Conservation (phyloP, 35 echinoderm and acorn worm genomes). For the Apostichopus californicus region DNA sequence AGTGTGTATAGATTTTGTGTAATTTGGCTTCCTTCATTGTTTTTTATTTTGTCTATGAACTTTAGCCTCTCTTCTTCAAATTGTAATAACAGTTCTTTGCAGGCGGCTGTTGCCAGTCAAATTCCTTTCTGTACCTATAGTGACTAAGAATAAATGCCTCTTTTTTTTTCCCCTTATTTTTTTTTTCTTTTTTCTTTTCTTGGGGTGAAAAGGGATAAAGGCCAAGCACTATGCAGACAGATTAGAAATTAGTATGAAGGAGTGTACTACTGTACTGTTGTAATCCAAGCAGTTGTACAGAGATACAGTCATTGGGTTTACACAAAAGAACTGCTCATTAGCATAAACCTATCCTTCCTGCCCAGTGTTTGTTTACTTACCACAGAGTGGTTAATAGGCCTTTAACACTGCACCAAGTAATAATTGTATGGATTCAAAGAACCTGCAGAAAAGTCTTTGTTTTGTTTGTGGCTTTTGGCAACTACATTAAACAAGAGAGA, state of each 20-base stretch:
- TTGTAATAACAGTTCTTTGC: slow-evolving; percentile 9
- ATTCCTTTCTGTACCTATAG: slow-evolving; percentile 4
- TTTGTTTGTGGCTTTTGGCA: background rate
- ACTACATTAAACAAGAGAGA: too few species aligned
- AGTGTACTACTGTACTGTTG: background rate
- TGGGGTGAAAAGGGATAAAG: background rate
- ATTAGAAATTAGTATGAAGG: background rate
- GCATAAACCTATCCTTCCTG: slow-evolving; percentile 49
- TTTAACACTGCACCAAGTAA: background rate
- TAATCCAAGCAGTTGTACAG: background rate
- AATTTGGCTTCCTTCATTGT: slow-evolving; percentile 33
- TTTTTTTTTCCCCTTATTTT: background rate
- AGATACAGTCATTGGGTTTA: background rate
- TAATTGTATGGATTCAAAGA: background rate
- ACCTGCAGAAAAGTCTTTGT: background rate
- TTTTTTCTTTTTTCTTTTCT: background rate
- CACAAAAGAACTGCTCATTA: slow-evolving; percentile 43
- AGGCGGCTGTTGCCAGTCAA: background rate
- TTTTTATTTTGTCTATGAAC: slow-evolving; percentile 30
- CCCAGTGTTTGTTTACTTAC: slow-evolving; percentile 30
- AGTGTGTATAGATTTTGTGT: background rate
- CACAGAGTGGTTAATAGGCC: background rate
- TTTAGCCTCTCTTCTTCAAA: slow-evolving; percentile 26
- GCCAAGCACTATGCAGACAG: background rate
- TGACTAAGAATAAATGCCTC: slow-evolving; percentile 1